These are phyloP conservation scores for Rhodeus uyekii DNA, from an alignment of 2,797 vertebrate genomes.

Conservation along the genomic window DNA sequence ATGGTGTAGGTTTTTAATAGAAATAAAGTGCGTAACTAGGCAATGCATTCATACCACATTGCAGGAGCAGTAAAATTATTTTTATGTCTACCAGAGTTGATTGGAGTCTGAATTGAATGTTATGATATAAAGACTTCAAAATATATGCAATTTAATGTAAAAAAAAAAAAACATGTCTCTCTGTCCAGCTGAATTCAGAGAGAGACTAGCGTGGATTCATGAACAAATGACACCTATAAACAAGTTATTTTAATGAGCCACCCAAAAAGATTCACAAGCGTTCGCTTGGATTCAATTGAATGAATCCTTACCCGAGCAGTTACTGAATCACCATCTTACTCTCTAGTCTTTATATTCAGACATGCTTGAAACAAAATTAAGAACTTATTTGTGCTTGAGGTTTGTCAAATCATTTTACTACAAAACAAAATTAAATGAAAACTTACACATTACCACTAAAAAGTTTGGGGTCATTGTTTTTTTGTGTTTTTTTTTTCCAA, in stretches of 20 bases:
- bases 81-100: neutral
- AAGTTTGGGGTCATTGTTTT: neutral
- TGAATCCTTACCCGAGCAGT: neutral
- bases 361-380: neutral
- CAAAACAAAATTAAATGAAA: neutral
- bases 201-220: neutral
- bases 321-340: neutral
- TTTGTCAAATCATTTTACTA: neutral
- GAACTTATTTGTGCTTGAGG: neutral
- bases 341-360: neutral
- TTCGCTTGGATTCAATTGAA: neutral
- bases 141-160: neutral
- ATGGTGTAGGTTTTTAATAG: neutral
- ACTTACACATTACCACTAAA: neutral
- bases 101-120: neutral
- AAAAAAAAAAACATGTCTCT: neutral
- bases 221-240: neutral
- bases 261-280: neutral
- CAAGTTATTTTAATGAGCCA: neutral
- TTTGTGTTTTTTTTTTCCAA: neutral
- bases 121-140: neutral
- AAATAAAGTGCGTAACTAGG: neutral
- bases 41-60: neutral
- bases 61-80: neutral
- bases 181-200: neutral